Conservation (phyloP, 2,113 vertebrate genomes). For the Barbus barbus region DNA sequence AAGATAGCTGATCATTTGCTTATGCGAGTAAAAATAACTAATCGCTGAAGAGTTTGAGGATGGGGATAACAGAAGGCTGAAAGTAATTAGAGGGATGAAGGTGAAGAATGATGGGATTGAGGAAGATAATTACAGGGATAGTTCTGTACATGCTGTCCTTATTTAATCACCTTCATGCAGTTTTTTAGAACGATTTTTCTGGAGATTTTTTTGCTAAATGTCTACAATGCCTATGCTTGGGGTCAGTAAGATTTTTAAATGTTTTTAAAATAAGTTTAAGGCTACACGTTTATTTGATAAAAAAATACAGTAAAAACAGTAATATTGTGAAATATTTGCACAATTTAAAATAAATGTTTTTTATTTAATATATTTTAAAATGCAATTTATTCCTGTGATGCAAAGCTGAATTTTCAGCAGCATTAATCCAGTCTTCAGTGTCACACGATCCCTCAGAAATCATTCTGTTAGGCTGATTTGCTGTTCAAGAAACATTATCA, state of each 20-base stretch:
- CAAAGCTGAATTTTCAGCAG: background rate
- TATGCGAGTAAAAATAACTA: conserved; percentile 1
- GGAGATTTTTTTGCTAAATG: no score
- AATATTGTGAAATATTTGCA: background rate
- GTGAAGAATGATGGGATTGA: background rate
- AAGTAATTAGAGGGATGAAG: conserved; percentile 16
- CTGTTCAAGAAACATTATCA: background rate
- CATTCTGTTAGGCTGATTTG: background rate
- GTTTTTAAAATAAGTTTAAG: background rate
- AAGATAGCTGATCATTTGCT: background rate
- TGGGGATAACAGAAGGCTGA: background rate
- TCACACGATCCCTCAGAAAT: background rate
- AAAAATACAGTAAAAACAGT: no score
- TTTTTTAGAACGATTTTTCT: no score
- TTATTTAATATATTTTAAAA: background rate
- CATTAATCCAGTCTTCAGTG: background rate
- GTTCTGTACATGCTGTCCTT: background rate
- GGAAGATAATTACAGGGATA: conserved; percentile 15
- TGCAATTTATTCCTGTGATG: background rate
- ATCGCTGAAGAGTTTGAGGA: background rate
- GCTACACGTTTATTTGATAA: background rate
- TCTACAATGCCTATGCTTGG: no score
- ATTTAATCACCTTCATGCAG: no score
- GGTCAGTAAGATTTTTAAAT: background rate
- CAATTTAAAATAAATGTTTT: background rate